Conservation (phyloP, 2,113 vertebrate genomes). For the Oreochromis spilurus region DNA sequence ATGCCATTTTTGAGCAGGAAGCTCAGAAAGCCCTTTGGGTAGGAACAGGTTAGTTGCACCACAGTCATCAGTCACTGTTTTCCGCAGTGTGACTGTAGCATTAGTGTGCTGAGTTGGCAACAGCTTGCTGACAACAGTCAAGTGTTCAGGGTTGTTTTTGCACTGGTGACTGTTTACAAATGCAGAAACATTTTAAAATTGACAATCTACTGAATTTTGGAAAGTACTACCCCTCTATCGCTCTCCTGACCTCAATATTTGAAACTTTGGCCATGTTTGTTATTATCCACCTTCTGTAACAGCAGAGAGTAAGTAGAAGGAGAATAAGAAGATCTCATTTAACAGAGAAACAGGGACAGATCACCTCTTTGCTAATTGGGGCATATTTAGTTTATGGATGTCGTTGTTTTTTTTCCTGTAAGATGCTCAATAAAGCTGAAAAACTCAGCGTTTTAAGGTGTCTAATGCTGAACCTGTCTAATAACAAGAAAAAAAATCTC, state of each 20-base stretch:
- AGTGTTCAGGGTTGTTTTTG: not conserved
- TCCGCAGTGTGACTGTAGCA: not conserved
- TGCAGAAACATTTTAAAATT: not conserved
- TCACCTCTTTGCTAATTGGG: rapidly evolving
- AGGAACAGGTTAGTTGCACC: not conserved
- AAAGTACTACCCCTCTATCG: not conserved
- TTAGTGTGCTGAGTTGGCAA: not conserved
- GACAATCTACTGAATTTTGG: not conserved
- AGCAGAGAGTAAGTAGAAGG: not conserved
- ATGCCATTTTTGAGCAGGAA: not conserved
- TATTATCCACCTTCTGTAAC: not conserved
- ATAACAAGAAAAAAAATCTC: rapidly evolving
- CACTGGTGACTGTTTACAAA: not conserved
- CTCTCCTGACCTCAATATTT: not conserved
- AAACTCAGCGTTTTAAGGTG: rapidly evolving
- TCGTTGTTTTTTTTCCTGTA: rapidly evolving
- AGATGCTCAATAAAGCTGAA: not conserved
- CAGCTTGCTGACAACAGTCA: not conserved
- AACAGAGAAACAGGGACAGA: not conserved
- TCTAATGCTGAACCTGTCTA: not conserved
- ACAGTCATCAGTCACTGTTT: not conserved
- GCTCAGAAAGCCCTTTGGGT: not conserved
- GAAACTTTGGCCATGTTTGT: not conserved
- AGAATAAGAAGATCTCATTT: rapidly evolving
- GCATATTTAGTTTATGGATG: not conserved